Percentiles rank a stretch among this genome's conserved stretches.
Conservation (phyloP, 2,797 vertebrate species). For the Triplophysa yarkandensis region DNA sequence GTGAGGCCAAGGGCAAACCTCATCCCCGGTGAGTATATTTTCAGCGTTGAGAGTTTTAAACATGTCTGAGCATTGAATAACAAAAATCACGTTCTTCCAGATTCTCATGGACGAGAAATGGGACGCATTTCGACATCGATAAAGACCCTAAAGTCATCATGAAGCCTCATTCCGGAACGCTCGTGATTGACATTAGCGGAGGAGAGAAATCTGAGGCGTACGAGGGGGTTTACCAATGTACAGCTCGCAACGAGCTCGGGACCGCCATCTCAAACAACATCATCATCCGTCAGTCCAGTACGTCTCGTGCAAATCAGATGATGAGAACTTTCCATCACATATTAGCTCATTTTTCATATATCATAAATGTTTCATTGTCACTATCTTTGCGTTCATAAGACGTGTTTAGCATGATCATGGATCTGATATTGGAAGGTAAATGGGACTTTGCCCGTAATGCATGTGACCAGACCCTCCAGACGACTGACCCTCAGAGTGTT, state of each 20-base stretch:
- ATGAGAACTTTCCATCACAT: neutral
- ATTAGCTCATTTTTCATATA: constrained; percentile 4
- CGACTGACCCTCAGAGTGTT: constrained; percentile 47
- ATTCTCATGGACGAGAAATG: constrained; percentile 95
- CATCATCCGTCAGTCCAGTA: constrained; percentile 88
- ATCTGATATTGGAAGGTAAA: constrained; percentile 70
- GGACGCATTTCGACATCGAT: constrained; percentile 92
- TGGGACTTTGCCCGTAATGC: constrained; percentile 44
- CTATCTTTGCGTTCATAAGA: constrained; percentile 64
- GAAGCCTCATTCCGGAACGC: constrained; percentile 87
- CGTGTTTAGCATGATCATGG: constrained; percentile 67
- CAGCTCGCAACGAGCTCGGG: constrained; percentile 89
- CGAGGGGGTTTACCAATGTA: constrained; percentile 93
- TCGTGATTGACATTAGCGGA: constrained; percentile 89
- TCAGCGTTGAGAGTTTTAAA: neutral
- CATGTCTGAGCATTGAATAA: neutral
- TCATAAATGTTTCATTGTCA: constrained; percentile 35
- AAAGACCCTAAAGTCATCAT: constrained; percentile 84
- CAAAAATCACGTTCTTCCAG: constrained; percentile 64
- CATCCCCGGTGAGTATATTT: constrained; percentile 83
- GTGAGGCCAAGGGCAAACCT: constrained; percentile 96
- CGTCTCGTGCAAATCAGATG: constrained; percentile 59
- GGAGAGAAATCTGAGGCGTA: constrained; percentile 86
- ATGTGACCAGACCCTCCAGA: constrained; percentile 52
- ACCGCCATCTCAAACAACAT: constrained; percentile 93